phyloP scores from a whole-genome alignment of 2,797 vertebrate genomes.

The Phoeniculus purpureus region DNA sequence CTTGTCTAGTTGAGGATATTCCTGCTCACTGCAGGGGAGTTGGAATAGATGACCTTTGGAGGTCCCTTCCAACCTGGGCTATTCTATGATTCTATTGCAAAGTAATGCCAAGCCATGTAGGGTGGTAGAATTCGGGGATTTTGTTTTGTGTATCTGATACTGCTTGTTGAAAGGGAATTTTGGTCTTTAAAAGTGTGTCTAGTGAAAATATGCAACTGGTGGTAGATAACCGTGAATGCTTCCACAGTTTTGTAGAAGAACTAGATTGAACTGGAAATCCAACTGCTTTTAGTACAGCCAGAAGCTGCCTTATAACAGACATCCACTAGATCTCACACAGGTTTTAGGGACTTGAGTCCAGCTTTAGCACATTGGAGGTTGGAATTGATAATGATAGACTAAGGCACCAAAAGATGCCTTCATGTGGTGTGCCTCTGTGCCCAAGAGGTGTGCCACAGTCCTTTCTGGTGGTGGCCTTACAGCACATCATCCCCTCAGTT shows the following conservation, averaged over 20 bases:
- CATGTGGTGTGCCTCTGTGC: conserved; percentile 71
- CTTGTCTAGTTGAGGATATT: too few relatives aligned
- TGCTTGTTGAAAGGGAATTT: neutral
- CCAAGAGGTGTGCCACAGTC: conserved; percentile 71
- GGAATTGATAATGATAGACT: conserved; percentile 1
- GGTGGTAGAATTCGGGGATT: neutral
- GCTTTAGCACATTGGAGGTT: neutral
- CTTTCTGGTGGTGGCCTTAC: conserved; percentile 80
- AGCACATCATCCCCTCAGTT: conserved; percentile 76
- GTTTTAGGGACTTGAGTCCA: neutral
- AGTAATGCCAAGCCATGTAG: neutral
- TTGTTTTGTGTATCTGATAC: neutral
- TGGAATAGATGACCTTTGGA: too few relatives aligned
- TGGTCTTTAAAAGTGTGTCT: neutral
- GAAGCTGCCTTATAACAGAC: neutral
- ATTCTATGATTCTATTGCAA: neutral
- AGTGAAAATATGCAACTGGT: neutral
- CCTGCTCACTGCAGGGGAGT: too few relatives aligned
- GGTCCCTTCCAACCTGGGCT: too few relatives aligned
- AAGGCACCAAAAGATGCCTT: neutral
- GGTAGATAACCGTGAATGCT: neutral
- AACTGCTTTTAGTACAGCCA: neutral
- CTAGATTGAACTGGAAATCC: neutral
- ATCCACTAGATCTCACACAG: neutral
- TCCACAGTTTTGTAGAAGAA: neutral